Percentiles rank a stretch among this genome's conserved stretches.
These are phyloP conservation scores for Leptarthrus brevirostris DNA, from an alignment of 2,888 invertebrate genomes.

Conservation along the genomic window DNA sequence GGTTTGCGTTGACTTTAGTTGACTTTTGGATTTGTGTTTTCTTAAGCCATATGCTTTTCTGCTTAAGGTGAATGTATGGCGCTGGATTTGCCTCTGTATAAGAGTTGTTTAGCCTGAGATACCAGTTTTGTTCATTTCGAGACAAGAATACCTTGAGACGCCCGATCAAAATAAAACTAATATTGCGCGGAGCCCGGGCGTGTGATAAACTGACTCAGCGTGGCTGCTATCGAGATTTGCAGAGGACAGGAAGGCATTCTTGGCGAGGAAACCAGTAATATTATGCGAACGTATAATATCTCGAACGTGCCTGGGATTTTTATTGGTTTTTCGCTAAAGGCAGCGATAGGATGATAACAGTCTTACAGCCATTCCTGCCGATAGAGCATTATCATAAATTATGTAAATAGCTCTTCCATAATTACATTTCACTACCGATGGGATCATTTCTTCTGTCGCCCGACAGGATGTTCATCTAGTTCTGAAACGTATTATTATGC, in stretches of 20 bases:
- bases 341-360: slow-evolving; percentile 10
- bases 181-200: slow-evolving; percentile 21
- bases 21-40: slow-evolving; percentile 32
- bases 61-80: slow-evolving; percentile 27
- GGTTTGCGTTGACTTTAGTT: slow-evolving; percentile 45
- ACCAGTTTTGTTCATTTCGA: slow-evolving; percentile 57
- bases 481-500: neutral
- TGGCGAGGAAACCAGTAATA: slow-evolving; percentile 15
- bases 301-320: slow-evolving; percentile 15
- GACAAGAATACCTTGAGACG: slow-evolving; percentile 59
- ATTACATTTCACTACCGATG: neutral
- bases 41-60: neutral
- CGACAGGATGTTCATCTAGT: neutral
- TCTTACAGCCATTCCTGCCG: neutral
- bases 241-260: slow-evolving; percentile 43
- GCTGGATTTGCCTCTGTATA: slow-evolving; percentile 50
- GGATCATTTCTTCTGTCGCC: neutral
- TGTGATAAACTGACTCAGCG: slow-evolving; percentile 58
- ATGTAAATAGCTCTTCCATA: slow-evolving; percentile 5
- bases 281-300: slow-evolving; percentile 28
- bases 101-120: slow-evolving; percentile 53
- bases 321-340: slow-evolving; percentile 29
- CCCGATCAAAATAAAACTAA: slow-evolving; percentile 52
- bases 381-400: slow-evolving; percentile 2
- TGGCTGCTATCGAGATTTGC: slow-evolving; percentile 30